Conservation (phyloP, 2,113 vertebrate species). For the Hypocryptadius cinnamomeus region DNA sequence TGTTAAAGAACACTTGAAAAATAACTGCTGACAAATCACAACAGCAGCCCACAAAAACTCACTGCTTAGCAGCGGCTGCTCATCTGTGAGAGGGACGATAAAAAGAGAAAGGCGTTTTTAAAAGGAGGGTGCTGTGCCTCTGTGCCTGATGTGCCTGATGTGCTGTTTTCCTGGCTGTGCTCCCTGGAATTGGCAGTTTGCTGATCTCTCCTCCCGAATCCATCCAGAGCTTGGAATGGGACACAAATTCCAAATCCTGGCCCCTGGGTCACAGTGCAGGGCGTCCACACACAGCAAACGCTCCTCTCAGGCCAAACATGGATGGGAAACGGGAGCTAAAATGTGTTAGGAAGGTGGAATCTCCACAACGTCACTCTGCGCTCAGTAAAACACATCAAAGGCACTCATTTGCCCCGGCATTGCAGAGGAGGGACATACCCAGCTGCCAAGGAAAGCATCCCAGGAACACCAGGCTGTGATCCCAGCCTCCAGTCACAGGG, state of each 20-base stretch:
- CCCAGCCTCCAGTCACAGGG: not conserved
- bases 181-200: not conserved
- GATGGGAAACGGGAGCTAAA: not conserved
- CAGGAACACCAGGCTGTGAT: not conserved
- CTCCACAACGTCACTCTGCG: not conserved
- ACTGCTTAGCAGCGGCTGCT: not conserved
- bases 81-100: not conserved
- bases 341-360: not conserved
- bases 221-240: not conserved
- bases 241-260: not conserved
- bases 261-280: fast-evolving
- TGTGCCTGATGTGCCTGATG: too few relatives aligned
- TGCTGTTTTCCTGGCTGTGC: not conserved
- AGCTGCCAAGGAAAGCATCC: not conserved
- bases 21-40: conserved; percentile 6
- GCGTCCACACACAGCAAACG: not conserved
- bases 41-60: not conserved
- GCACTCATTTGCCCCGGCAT: not conserved
- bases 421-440: not conserved
- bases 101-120: not conserved
- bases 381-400: not conserved
- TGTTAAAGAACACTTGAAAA: not conserved
- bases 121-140: not conserved
- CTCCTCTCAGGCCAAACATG: not conserved
- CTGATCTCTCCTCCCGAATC: not conserved